Evolutionary conservation across 2,113 vertebrate species (phyloP).

Genomic region (Bubo scandiacus): DNA sequence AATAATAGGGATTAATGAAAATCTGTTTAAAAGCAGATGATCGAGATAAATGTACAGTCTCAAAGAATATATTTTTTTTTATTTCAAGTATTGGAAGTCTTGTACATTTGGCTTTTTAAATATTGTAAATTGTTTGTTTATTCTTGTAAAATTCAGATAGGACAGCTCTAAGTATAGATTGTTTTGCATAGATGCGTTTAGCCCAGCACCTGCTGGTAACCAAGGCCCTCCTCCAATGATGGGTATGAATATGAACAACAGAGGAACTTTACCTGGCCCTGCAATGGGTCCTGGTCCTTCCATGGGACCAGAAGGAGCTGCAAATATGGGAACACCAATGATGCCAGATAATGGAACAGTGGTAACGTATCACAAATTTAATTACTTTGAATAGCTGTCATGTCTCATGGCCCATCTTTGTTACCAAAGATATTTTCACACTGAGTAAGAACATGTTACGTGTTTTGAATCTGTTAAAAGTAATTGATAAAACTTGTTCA

Average conservation of each 20-base stretch:
- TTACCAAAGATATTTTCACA: slow-evolving; percentile 80
- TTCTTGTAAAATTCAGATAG: slow-evolving; percentile 76
- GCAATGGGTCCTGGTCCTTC: slow-evolving; percentile 87
- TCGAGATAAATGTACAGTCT: slow-evolving; percentile 71
- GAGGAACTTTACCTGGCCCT: slow-evolving; percentile 86
- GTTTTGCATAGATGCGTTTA: slow-evolving; percentile 98
- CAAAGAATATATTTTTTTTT: slow-evolving; percentile 57
- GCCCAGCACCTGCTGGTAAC: slow-evolving; percentile 90
- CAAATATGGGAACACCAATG: slow-evolving; percentile 90
- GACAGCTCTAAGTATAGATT: slow-evolving; percentile 86
- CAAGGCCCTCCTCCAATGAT: slow-evolving; percentile 97
- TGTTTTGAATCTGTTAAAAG: not conserved
- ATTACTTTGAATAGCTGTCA: slow-evolving; percentile 71
- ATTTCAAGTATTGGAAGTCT: slow-evolving; percentile 54
- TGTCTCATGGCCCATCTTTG: slow-evolving; percentile 41
- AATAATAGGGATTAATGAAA: not conserved
- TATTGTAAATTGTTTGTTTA: slow-evolving; percentile 72
- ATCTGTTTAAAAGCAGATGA: slow-evolving; percentile 56
- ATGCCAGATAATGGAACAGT: slow-evolving; percentile 95
- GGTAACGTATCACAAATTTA: slow-evolving; percentile 90
- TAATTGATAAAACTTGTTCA: not conserved
- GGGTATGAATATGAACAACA: slow-evolving; percentile 93
- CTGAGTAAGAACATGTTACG: not conserved
- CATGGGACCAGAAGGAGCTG: slow-evolving; percentile 89
- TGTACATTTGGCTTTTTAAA: slow-evolving; percentile 59